phyloP scores from a whole-genome alignment of 2,797 vertebrate species.

The Hydrophis major region DNA sequence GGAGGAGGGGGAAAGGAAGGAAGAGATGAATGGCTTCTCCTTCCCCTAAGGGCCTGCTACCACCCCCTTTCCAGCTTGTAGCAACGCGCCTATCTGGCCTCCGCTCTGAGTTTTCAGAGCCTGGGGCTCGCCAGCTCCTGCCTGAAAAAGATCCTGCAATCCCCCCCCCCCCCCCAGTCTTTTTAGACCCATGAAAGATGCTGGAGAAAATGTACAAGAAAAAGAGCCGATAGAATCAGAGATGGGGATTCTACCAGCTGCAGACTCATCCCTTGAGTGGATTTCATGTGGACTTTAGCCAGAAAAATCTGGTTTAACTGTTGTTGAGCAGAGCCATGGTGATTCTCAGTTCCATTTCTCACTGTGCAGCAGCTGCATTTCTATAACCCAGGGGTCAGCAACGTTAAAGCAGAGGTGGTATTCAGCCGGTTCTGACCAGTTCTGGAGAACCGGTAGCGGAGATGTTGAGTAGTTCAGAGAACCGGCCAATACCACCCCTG shows the following conservation, averaged over 20 bases:
- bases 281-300: background rate
- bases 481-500: no score
- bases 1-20: background rate
- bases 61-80: slow-evolving; percentile 70
- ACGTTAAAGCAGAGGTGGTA: no score
- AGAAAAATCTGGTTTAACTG: background rate
- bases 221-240: background rate
- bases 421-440: no score
- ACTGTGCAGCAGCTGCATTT: background rate
- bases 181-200: slow-evolving; percentile 52
- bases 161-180: slow-evolving; percentile 37
- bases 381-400: background rate
- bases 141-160: slow-evolving; percentile 45
- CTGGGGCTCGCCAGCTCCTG: slow-evolving; percentile 63
- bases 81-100: slow-evolving; percentile 72
- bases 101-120: slow-evolving; percentile 66
- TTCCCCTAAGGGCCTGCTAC: slow-evolving; percentile 66
- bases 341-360: background rate
- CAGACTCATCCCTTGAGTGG: background rate
- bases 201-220: slow-evolving; percentile 51
- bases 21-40: slow-evolving; percentile 55
- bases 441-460: no score
- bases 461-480: no score
- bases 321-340: background rate
- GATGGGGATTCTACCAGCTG: background rate